Base-by-base conservation (phyloP, 2,113 vertebrate genomes). In the Myotis brandtii region DNA sequence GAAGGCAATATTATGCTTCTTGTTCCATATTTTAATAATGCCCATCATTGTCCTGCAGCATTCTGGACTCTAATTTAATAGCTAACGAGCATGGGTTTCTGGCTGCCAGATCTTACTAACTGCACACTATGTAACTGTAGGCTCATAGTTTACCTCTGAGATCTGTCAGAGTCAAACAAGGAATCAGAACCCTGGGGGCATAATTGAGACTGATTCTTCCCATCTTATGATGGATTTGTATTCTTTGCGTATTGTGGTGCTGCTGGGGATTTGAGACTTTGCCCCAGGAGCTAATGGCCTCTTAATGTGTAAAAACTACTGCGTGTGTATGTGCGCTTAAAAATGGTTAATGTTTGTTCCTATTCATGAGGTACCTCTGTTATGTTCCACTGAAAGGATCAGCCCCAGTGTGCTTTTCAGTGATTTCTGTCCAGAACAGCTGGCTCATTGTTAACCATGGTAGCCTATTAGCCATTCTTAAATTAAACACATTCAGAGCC, bases 231-330 rank as follows among this genome's bases (percentile, higher is more conserved):
- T 75, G 79, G 75, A 94, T 86, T 86, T 94, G 54, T 73, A 48
- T 37, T 95, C 20, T 43, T 16, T 70, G 66, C 43, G 56, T 72
- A 50, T 40, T 46, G n/a, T 76, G 66, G 66, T 66, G 32, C 75
- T 50, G 18, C 40, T 76, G 5, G 34, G 3, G n/a, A 70, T 32
- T 80, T 80, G 50, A 67, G 56, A 91, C 50, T 94, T 96, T 91
- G 64, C 62, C 67, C 59, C 64, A 20, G 62, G 82, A 90, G n/a
- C 89, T 95, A 96, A 84, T 96, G 73, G 90, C 59, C 56, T 64
- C 85, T 81, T 96, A 69, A 86, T 96, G 94, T 95, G 81, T 87
- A 82, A 95, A 96, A 95, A 87, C 87, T 59, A 81, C 77, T 62
- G 0, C 23, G 9, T 80, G 73, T 82, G 54, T 13, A 48, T 81